Evolutionary conservation across 1,140 invertebrate genomes (phyloP).

Genomic region (Drosophila gunungcola): DNA sequence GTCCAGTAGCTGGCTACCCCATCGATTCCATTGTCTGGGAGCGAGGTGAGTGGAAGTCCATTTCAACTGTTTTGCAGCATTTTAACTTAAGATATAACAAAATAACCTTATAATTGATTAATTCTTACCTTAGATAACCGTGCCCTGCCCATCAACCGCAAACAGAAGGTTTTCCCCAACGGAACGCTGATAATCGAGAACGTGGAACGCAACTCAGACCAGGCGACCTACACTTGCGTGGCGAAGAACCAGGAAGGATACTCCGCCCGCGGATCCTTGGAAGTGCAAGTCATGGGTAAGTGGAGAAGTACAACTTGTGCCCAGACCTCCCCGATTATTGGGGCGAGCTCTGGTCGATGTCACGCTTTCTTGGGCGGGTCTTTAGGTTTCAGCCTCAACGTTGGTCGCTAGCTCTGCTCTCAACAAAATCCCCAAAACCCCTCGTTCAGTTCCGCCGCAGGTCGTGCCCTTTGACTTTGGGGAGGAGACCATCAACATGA

Average conservation of each 20-base stretch:
- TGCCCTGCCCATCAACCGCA: conserved; percentile 95
- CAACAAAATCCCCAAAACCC: conserved; percentile 8
- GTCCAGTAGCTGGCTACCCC: conserved; percentile 97
- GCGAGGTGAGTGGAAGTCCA: conserved; percentile 86
- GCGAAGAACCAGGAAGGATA: conserved; percentile 96
- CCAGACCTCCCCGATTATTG: conserved; percentile 5
- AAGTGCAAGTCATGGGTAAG: conserved; percentile 98
- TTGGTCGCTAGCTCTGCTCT: conserved; percentile 49
- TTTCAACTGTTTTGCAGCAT: too few relatives aligned
- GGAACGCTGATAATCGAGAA: conserved; percentile 97
- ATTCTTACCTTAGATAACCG: conserved; percentile 82
- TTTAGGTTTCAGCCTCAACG: conserved; percentile 58
- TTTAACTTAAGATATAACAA: too few relatives aligned
- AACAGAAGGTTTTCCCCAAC: conserved; percentile 97
- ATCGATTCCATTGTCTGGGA: conserved; percentile 97
- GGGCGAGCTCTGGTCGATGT: conserved; percentile 32
- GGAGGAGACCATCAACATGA: conserved; percentile 89
- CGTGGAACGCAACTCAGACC: conserved; percentile 95
- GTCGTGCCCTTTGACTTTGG: conserved; percentile 90
- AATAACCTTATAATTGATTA: too few relatives aligned
- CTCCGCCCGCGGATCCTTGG: conserved; percentile 92
- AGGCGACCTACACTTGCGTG: conserved; percentile 97
- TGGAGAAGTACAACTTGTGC: conserved; percentile 64
- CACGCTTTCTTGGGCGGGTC: conserved; percentile 39
- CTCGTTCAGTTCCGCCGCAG: conserved; percentile 88